A percentile compares a stretch with the other conserved stretches of the same genome.
Conservation (phyloP, 2,888 invertebrate species). For the Chymomyza procnemis region DNA sequence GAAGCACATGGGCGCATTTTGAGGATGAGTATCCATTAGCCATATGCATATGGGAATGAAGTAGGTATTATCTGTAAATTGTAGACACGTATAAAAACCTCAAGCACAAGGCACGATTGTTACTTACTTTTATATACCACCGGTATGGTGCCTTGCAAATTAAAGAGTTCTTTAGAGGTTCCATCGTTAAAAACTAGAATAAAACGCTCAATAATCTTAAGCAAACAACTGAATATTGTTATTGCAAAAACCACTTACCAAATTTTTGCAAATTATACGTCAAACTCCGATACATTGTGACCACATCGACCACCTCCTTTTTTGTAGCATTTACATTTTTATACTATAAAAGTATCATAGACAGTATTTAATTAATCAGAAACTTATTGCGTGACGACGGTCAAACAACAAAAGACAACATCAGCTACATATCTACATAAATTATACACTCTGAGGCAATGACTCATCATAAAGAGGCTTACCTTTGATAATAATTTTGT, state of each 20-base stretch:
- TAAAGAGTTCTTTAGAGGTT: slow-evolving; percentile 87
- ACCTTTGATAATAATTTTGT: slow-evolving; percentile 80
- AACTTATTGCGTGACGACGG: slow-evolving; percentile 18
- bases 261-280: slow-evolving; percentile 83
- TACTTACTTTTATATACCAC: slow-evolving; percentile 89
- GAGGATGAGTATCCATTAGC: slow-evolving; percentile 98
- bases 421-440: slow-evolving; percentile 4
- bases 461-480: slow-evolving; percentile 54
- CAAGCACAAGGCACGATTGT: neutral
- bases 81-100: slow-evolving; percentile 3
- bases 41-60: slow-evolving; percentile 98
- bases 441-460: slow-evolving; percentile 22
- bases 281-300: slow-evolving; percentile 84
- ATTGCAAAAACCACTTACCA: slow-evolving; percentile 80
- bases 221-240: neutral
- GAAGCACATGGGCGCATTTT: slow-evolving; percentile 95
- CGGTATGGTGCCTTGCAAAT: slow-evolving; percentile 94
- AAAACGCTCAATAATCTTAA: neutral
- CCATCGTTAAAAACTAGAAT: slow-evolving; percentile 92
- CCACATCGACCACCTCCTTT: slow-evolving; percentile 84
- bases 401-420: neutral
- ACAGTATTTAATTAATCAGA: slow-evolving; percentile 24
- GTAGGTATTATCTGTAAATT: slow-evolving; percentile 84
- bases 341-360: slow-evolving; percentile 80
- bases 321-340: slow-evolving; percentile 84